Percentiles rank a stretch among this genome's conserved stretches.
phyloP scores from a whole-genome alignment of 2,797 vertebrate genomes.

The Pelobates cultripes region DNA sequence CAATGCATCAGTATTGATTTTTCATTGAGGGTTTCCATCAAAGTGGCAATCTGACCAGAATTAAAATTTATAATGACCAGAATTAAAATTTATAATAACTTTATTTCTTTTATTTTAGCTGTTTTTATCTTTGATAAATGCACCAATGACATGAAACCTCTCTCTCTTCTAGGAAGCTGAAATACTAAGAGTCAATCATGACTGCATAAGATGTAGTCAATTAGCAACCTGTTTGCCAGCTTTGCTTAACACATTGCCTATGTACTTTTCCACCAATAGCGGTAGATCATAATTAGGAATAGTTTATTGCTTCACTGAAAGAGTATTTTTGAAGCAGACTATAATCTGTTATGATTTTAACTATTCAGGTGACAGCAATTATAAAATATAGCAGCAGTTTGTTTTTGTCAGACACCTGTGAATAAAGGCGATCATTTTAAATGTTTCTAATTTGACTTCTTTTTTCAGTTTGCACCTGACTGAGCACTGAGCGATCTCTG shows the following conservation, averaged over 20 bases:
- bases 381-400: slow-evolving; percentile 40
- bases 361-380: slow-evolving; percentile 47
- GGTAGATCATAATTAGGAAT: slow-evolving; percentile 28
- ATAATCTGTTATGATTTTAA: slow-evolving; percentile 40
- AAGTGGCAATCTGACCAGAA: no score
- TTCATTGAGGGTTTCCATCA: no score
- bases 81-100: no score
- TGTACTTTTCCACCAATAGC: slow-evolving; percentile 29
- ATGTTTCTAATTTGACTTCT: slow-evolving; percentile 34
- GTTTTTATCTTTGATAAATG: no score
- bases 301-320: slow-evolving; percentile 20
- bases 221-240: slow-evolving; percentile 15
- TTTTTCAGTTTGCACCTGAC: slow-evolving; percentile 29
- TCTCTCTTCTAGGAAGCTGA: no score
- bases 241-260: slow-evolving; percentile 2
- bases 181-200: no score
- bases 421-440: slow-evolving; percentile 24
- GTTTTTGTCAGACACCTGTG: slow-evolving; percentile 49
- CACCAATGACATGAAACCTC: no score
- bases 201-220: no score
- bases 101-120: no score
- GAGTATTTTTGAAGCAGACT: slow-evolving; percentile 18
- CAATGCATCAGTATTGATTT: no score
- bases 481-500: not conserved
- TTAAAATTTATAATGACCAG: no score